These are phyloP conservation scores for Linurgus olivaceus DNA, from an alignment of 2,797 vertebrate species.

Conservation along the genomic window DNA sequence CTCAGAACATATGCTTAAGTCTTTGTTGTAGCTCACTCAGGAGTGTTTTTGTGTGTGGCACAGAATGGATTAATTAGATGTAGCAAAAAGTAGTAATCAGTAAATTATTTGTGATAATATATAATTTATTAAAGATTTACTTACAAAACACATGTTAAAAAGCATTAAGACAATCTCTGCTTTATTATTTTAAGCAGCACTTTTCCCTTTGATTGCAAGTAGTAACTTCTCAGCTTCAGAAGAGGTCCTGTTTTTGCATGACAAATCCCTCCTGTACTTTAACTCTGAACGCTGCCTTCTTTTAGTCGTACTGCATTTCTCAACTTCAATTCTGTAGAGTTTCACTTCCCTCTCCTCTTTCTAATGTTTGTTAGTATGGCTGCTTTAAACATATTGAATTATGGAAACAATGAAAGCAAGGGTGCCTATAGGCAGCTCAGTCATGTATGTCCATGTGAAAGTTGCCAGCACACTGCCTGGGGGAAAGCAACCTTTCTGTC, in stretches of 20 bases:
- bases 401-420: conserved; percentile 5
- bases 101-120: conserved; percentile 3
- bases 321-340: not conserved
- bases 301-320: not conserved
- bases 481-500: conserved; percentile 40
- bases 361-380: not conserved
- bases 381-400: conserved; percentile 5
- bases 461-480: conserved; percentile 30
- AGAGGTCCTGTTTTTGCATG: not conserved
- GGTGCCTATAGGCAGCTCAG: conserved; percentile 31
- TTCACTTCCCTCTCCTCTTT: not conserved
- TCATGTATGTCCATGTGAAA: conserved; percentile 13
- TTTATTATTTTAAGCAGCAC: not conserved
- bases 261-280: not conserved
- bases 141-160: not conserved
- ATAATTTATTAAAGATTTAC: not conserved
- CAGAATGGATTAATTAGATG: not conserved
- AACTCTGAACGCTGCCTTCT: not conserved
- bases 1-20: not conserved
- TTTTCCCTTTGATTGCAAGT: not conserved
- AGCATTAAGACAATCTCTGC: not conserved
- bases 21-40: not conserved
- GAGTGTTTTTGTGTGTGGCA: not conserved
- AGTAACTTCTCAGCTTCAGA: not conserved
- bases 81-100: not conserved